Evolutionary conservation across 2,888 invertebrate genomes (phyloP).

Genomic region (Spilarctia lutea): DNA sequence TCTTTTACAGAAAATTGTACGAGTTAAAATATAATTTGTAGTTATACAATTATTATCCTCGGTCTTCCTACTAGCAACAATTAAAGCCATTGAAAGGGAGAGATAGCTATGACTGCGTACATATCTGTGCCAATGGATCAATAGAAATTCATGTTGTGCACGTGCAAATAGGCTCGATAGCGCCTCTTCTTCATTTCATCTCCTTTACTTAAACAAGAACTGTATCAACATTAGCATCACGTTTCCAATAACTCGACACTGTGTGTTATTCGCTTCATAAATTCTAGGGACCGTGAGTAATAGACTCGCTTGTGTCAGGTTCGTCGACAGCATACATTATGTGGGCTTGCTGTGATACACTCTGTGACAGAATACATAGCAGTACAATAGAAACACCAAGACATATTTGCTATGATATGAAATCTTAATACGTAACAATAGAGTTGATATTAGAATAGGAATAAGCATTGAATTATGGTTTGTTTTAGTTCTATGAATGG

Average conservation of each 20-base stretch:
- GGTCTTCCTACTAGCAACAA: not conserved
- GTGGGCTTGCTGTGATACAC: conserved; percentile 64
- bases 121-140: not conserved
- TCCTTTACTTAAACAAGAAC: conserved; percentile 41
- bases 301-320: conserved; percentile 76
- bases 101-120: not conserved
- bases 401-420: conserved; percentile 24
- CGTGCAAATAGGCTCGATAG: conserved; percentile 7
- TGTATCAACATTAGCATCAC: conserved; percentile 74
- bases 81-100: not conserved
- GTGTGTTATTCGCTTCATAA: conserved; percentile 79
- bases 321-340: conserved; percentile 78
- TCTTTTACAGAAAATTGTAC: too few relatives aligned
- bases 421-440: conserved; percentile 26
- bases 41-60: not conserved
- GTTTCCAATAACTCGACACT: conserved; percentile 80
- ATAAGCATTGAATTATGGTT: not conserved
- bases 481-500: conserved; percentile 33
- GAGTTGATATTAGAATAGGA: conserved; percentile 30
- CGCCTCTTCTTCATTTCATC: conserved; percentile 25
- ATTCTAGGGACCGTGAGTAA: conserved; percentile 75
- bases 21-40: not conserved
- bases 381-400: conserved; percentile 30
- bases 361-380: conserved; percentile 38
- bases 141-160: conserved; percentile 15